These are phyloP conservation scores for Azemiops feae DNA, from an alignment of 2,113 vertebrate genomes.

Conservation along the genomic window DNA sequence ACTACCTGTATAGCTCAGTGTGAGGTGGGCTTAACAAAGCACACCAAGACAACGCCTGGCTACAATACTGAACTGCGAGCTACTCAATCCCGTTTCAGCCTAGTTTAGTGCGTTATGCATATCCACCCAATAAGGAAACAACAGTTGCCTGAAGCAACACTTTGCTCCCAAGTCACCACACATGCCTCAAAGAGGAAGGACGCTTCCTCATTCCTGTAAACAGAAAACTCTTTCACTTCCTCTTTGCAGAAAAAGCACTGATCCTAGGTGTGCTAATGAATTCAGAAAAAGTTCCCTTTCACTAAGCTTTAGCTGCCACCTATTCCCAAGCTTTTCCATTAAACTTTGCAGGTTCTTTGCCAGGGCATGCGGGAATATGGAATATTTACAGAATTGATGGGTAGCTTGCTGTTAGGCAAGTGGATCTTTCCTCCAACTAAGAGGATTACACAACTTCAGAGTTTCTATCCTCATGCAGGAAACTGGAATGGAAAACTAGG, in stretches of 20 bases:
- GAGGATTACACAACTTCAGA: no score
- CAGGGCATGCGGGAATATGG: no score
- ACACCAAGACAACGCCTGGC: neutral
- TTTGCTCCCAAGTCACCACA: neutral
- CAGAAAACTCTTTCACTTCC: neutral
- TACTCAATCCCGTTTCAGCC: neutral
- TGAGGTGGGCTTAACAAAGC: neutral
- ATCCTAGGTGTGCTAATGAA: neutral
- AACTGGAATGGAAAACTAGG: neutral
- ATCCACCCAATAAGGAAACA: neutral
- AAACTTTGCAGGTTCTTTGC: neutral
- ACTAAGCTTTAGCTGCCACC: neutral
- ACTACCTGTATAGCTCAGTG: neutral
- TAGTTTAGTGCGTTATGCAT: neutral
- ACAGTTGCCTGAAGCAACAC: neutral
- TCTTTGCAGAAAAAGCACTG: neutral
- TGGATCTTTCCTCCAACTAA: neutral
- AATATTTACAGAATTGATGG: neutral
- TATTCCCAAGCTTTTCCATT: neutral
- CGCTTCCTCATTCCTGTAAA: slow-evolving; percentile 29
- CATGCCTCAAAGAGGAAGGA: slow-evolving; percentile 33
- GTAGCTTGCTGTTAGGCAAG: neutral
- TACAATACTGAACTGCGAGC: neutral
- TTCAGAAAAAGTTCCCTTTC: neutral
- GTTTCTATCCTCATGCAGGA: neutral